Conservation (phyloP, 2,797 vertebrate species). For the Coregonus ussuriensis region DNA sequence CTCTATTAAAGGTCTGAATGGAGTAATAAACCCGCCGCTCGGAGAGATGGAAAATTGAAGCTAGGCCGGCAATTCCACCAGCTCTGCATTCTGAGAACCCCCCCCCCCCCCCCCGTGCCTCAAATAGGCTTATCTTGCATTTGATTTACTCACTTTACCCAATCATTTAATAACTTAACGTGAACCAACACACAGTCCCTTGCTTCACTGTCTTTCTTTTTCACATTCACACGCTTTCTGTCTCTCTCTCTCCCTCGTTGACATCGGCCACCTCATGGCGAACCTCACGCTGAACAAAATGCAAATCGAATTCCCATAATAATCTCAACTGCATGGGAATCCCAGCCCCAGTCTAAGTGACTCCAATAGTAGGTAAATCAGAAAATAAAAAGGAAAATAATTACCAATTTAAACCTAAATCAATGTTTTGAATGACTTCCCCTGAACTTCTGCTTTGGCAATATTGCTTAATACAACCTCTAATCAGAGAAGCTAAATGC, state of each 20-base stretch:
- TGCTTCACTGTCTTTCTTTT: background rate
- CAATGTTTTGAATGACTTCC: background rate
- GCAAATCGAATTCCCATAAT: slow-evolving; percentile 46
- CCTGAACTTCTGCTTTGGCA: background rate
- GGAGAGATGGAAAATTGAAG: slow-evolving; percentile 35
- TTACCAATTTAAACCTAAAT: background rate
- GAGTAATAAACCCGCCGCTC: slow-evolving; percentile 21
- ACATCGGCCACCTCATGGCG: slow-evolving; percentile 23
- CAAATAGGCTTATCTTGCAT: slow-evolving; percentile 43
- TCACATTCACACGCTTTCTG: slow-evolving; percentile 1
- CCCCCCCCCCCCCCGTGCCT: slow-evolving; percentile 14
- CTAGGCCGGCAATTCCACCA: slow-evolving; percentile 19
- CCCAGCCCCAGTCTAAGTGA: background rate
- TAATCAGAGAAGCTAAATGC: background rate
- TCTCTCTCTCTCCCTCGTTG: background rate
- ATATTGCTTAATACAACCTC: background rate
- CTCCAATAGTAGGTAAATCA: background rate
- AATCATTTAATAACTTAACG: slow-evolving; percentile 31
- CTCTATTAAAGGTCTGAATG: slow-evolving; percentile 38
- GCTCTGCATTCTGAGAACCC: slow-evolving; percentile 8
- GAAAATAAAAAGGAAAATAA: background rate
- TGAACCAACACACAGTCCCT: slow-evolving; percentile 15
- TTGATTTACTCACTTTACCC: slow-evolving; percentile 44
- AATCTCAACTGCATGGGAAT: slow-evolving; percentile 41
- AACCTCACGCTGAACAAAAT: slow-evolving; percentile 36